Conservation (phyloP, 2,797 vertebrate species). For the Vipera ursinii region DNA sequence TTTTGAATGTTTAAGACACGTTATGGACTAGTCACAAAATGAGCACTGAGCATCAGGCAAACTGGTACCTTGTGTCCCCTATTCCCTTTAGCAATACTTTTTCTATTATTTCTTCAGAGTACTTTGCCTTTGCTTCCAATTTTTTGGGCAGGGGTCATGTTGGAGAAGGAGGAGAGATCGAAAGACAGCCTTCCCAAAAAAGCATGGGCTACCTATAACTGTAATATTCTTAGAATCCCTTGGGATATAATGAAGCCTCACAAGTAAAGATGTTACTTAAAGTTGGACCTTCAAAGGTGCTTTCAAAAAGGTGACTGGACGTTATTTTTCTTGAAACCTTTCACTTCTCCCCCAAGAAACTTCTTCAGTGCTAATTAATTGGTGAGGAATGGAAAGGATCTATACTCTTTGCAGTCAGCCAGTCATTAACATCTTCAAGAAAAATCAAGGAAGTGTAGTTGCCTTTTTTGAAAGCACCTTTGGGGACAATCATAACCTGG, state of each 20-base stretch:
- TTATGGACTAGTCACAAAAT: neutral
- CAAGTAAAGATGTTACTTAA: neutral
- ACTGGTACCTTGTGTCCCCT: neutral
- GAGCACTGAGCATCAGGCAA: neutral
- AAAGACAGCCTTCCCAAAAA: neutral
- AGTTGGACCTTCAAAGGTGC: neutral
- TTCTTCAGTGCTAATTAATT: neutral
- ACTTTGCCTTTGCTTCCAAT: neutral
- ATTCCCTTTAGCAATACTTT: neutral
- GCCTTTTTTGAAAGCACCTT: neutral
- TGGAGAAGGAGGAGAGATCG: neutral
- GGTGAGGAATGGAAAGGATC: neutral
- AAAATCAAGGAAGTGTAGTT: neutral
- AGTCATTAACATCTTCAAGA: neutral
- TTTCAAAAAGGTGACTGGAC: neutral
- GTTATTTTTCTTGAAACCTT: neutral
- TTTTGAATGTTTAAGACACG: neutral
- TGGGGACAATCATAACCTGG: neutral
- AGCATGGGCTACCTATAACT: neutral
- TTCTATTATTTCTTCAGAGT: neutral
- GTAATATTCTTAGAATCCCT: neutral
- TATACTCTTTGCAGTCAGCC: neutral
- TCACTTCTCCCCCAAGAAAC: neutral
- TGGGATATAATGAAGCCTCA: neutral
- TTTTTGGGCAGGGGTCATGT: neutral